These are phyloP conservation scores for Progne subis DNA, from an alignment of 2,113 vertebrate genomes.

Conservation along the genomic window DNA sequence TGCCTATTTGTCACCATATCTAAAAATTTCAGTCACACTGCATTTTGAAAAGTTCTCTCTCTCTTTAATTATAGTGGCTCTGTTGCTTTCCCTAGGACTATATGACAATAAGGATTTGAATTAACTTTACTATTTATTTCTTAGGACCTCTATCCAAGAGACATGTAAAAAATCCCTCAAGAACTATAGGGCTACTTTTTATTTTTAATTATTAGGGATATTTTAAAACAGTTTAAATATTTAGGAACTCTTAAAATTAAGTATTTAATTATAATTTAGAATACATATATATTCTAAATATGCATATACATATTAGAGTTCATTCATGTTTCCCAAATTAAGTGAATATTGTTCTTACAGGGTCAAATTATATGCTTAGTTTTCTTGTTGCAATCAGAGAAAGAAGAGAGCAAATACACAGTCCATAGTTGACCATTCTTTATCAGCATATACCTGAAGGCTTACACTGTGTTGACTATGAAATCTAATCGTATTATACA, in stretches of 20 bases:
- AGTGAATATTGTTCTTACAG: not conserved
- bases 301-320: not conserved
- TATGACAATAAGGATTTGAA: not conserved
- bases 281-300: not conserved
- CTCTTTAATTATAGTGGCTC: not conserved
- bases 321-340: not conserved
- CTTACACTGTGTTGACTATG: not conserved
- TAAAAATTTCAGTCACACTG: not conserved
- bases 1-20: not conserved
- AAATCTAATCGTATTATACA: not conserved
- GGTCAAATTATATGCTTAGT: not conserved
- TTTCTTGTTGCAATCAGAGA: not conserved
- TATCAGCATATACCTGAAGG: not conserved
- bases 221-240: not conserved
- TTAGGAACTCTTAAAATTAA: not conserved
- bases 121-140: not conserved
- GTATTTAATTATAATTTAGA: not conserved
- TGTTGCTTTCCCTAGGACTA: not conserved
- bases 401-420: not conserved
- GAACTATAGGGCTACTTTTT: fast-evolving
- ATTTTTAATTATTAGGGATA: not conserved
- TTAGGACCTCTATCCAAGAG: not conserved
- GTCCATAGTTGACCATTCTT: not conserved
- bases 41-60: not conserved
- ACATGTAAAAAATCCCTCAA: not conserved